Base-by-base conservation (phyloP, 1,140 invertebrate species). In the Micrasema longulum region DNA sequence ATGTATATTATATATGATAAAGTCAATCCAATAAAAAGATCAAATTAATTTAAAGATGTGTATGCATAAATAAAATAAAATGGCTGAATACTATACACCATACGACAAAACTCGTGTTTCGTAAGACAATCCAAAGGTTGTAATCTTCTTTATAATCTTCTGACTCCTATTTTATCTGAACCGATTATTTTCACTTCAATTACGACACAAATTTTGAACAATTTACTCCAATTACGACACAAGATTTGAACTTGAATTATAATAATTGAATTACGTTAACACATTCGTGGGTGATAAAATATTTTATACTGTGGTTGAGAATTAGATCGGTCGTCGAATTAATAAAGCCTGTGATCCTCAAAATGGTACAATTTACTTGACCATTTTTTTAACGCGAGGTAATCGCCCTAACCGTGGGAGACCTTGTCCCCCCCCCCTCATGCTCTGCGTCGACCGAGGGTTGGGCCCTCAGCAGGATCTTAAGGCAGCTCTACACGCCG, bases 361-460 rank as follows among this genome's bases (percentile, higher is more conserved):
- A 18, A 45, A 36, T 31, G 41, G 57, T 45, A 9, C n/a, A 38
- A 23, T 22, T 63, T 26, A n/a, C n/a, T n/a, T n/a, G n/a, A n/a
- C n/a, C n/a, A n/a, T n/a, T 62, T 43, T 63, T 63, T 63, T 11
- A 6, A 5, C 11, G 41, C 16, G 20, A 63, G 57, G 57, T 63
- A 38, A 20, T 63, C 41, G 57, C 57, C 57, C 57, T 22, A 2
- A n/a, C n/a, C n/a, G n/a, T n/a, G n/a, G n/a, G 57, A 63, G 57
- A 45, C 57, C 57, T 63, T 63, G 57, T 38, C 18, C 36, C 38
- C 12, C 38, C 20, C 57, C 36, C 18, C 14, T 26, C n/a, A 1
- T 38, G 18, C 57, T 10, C 36, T 36, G 12, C 47, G 16, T 14
- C 11, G 0, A 5, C 14, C 12, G 52, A 12, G 22, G 9, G 26